Base-by-base conservation (phyloP, 2,797 vertebrate genomes). In the Typhlichthys eigenmanni region DNA sequence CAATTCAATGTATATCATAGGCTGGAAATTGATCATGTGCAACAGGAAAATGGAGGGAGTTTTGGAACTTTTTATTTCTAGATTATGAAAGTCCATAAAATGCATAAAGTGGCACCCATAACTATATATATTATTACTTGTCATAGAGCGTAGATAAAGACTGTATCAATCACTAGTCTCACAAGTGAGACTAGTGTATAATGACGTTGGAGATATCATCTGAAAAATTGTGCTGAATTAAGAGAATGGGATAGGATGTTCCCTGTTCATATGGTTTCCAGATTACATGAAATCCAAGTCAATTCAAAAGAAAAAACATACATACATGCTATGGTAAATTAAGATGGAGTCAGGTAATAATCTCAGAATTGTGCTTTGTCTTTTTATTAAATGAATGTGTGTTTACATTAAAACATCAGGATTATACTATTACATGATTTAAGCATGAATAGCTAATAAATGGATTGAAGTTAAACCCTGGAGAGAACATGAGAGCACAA, bases 131-230 rank as follows among this genome's bases (percentile, higher is more conserved):
- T 29, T 29, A 29, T 29, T 29, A 29, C 24, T 29, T 29, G 24
- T 4, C 24, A 24, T 24, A 24, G 3, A 24, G 24, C 24, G 24
- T 24, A 24, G 24, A 24, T 24, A 24, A 24, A 24, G 24, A 24
- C 24, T 24, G 19, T 24, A 24, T 24, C 2, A 24, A 2, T 24
- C 2, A 24, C 19, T 2, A 24, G 19, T 24, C 4, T 29, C 3
- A 29, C 24, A 29, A 29, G 24, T 29, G 24, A 29, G 24, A 29
- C 24, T 34, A 38, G 12, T 47, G 58, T 29, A 62, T 66, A 58
- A 75, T 45, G 32, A 55, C 55, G 51, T 61, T 9, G 24, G 38
- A 57, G 47, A 69, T 63, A 60, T 55, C 43, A 58, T 12, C n/a
- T 48, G 53, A 47, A 14, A 49, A 50, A 47, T 50, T 47, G 62